Evolutionary conservation across 2,888 invertebrate species (phyloP).

Genomic region (Branchellion lobata): DNA sequence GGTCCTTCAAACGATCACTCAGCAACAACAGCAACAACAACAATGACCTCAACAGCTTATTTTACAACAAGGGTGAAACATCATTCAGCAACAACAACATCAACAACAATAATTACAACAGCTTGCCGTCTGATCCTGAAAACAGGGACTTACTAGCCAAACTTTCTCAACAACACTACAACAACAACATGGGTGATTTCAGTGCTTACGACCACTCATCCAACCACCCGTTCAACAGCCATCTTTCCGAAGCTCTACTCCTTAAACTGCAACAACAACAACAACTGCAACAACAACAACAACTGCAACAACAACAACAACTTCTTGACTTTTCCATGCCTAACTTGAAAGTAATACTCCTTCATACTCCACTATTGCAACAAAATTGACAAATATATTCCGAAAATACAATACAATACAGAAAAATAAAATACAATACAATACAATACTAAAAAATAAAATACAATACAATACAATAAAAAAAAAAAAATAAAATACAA

Average conservation of each 20-base stretch:
- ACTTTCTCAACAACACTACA: slow-evolving; percentile 11
- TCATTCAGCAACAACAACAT: background rate
- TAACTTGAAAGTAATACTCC: no score
- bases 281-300: background rate
- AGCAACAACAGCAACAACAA: slow-evolving; percentile 2
- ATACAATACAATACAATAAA: no score
- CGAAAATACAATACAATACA: no score
- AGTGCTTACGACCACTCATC: background rate
- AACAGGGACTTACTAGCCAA: background rate
- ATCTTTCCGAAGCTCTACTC: slow-evolving; percentile 1
- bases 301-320: background rate
- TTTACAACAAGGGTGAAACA: slow-evolving; percentile 21
- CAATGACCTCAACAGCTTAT: slow-evolving; percentile 10
- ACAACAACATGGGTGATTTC: slow-evolving; percentile 17
- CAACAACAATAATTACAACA: background rate
- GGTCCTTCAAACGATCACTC: background rate
- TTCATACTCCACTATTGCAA: no score
- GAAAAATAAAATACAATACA: no score
- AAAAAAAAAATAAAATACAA: no score
- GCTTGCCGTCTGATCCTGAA: background rate
- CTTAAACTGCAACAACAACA: background rate
- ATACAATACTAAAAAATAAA: no score
- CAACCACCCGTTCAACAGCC: slow-evolving; percentile 10
- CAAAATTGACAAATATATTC: no score
- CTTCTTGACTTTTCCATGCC: background rate